Conservation (phyloP, 2,797 vertebrate genomes). For the Heteromormyrus szaboi region DNA sequence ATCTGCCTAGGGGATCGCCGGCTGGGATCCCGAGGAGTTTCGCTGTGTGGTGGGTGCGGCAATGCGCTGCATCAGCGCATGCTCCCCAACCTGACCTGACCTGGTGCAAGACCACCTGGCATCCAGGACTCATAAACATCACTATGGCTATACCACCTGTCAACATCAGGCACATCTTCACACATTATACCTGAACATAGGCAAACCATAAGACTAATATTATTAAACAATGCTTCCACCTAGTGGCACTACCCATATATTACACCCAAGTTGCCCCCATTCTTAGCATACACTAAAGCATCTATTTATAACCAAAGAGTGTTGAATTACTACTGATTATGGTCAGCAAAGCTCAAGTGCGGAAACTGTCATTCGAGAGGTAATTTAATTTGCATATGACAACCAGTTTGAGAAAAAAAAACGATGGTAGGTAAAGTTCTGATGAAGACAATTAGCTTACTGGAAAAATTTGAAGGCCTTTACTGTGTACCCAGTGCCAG, state of each 20-base stretch:
- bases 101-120: background rate
- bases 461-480: constrained; percentile 85
- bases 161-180: background rate
- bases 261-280: background rate
- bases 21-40: background rate
- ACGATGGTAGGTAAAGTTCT: background rate
- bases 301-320: background rate
- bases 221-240: constrained; percentile 18
- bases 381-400: background rate
- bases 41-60: background rate
- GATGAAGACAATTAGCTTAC: constrained; percentile 61
- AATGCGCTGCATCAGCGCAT: background rate
- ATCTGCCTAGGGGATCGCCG: background rate
- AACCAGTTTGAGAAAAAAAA: background rate
- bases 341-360: background rate
- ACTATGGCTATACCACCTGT: background rate
- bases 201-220: background rate
- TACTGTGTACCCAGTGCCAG: constrained; percentile 69
- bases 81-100: background rate
- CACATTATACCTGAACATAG: background rate
- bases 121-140: background rate
- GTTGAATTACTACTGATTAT: background rate
- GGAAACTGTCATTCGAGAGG: background rate
- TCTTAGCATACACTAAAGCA: background rate
- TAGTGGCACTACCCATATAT: constrained; percentile 14